Percentiles rank a stretch among this genome's conserved stretches.
These are phyloP conservation scores for Tipula lateralis DNA, from an alignment of 2,888 invertebrate species.

Conservation along the genomic window DNA sequence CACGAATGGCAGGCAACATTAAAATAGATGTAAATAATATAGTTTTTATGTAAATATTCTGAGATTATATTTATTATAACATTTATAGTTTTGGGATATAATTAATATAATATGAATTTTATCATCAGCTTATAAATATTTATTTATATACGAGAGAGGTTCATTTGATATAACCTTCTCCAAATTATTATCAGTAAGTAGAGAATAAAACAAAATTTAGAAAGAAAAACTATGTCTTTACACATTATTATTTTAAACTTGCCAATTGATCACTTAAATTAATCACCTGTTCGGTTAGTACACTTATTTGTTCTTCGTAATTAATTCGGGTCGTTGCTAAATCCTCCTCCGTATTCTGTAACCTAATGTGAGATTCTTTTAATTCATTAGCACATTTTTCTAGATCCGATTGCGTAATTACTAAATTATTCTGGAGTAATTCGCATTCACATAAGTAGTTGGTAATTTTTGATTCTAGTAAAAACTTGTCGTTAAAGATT, in stretches of 20 bases:
- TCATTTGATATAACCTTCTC: neutral
- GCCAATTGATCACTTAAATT: conserved; percentile 77
- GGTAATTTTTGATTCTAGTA: conserved; percentile 44
- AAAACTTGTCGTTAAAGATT: conserved; percentile 43
- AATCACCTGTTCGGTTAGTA: conserved; percentile 59
- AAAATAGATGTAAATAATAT: neutral
- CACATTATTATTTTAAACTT: conserved; percentile 42
- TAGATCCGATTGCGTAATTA: conserved; percentile 51
- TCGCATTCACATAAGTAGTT: conserved; percentile 42
- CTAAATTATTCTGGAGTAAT: conserved; percentile 51
- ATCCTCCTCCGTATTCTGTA: conserved; percentile 61
- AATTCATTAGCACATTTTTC: conserved; percentile 54
- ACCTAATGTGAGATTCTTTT: conserved; percentile 48
- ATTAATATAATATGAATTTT: neutral
- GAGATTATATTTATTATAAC: conserved; percentile 24
- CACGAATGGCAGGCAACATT: neutral
- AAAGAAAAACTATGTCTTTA: neutral
- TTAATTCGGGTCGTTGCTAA: conserved; percentile 58
- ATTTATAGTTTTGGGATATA: neutral
- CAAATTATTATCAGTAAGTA: neutral
- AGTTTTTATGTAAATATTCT: neutral
- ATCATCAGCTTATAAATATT: neutral
- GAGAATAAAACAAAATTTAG: conserved; percentile 15
- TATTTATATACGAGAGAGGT: neutral
- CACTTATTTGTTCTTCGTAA: conserved; percentile 61